Conservation (phyloP, 53 echinoderm and acorn worm genomes). For the Pentamera pediparva region DNA sequence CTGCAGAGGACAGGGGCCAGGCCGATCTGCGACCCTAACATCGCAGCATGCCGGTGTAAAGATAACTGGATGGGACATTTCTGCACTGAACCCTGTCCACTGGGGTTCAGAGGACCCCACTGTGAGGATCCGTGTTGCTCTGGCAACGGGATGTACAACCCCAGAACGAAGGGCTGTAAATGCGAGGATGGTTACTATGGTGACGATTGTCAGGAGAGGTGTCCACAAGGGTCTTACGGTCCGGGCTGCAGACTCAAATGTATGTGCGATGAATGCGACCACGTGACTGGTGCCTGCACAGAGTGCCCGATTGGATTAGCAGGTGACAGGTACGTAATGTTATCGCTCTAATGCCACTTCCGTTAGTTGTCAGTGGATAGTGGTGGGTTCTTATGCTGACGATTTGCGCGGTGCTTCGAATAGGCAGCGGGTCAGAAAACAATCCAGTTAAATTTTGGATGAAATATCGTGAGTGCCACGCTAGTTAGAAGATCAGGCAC, state of each 20-base stretch:
- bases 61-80: conserved; percentile 1
- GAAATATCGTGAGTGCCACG: too few species aligned
- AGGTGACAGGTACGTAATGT: conserved; percentile 21
- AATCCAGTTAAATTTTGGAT: neutral
- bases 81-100: conserved; percentile 24
- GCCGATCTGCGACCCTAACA: neutral
- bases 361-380: too few species aligned
- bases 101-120: neutral
- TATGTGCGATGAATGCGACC: neutral
- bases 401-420: too few species aligned
- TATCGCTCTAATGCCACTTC: too few species aligned
- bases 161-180: neutral
- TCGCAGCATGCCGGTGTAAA: conserved; percentile 3
- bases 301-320: conserved; percentile 18
- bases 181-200: conserved; percentile 14
- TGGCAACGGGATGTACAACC: neutral
- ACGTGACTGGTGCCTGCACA: conserved; percentile 12
- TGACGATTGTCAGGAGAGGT: conserved; percentile 1
- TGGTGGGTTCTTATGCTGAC: too few species aligned
- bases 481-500: too few species aligned
- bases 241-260: conserved; percentile 2
- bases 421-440: too few species aligned
- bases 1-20: neutral
- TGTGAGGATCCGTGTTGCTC: neutral
- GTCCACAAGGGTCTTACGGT: neutral